Conservation (phyloP, 2,797 vertebrate genomes). For the Falco biarmicus region DNA sequence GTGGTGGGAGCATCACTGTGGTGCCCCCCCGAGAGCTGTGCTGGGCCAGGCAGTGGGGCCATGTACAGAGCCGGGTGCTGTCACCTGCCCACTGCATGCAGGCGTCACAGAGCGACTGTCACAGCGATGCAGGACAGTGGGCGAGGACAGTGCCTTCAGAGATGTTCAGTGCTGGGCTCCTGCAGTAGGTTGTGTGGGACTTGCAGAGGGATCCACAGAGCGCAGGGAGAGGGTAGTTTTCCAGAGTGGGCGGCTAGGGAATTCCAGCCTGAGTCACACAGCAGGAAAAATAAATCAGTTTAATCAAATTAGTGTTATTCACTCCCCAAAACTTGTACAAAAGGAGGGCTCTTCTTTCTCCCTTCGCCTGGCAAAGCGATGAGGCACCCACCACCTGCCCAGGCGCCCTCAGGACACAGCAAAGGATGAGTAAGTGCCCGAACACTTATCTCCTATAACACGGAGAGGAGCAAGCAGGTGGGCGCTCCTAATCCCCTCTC, state of each 20-base stretch:
- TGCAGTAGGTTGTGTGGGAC: background rate
- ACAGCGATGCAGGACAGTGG: fast-evolving
- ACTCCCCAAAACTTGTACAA: background rate
- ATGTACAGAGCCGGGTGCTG: background rate
- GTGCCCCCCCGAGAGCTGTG: background rate
- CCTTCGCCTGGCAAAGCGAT: background rate
- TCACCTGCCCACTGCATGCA: background rate
- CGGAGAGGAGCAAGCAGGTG: background rate
- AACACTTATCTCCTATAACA: background rate
- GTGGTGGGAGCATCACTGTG: background rate
- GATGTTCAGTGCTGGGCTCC: background rate
- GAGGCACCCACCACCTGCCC: background rate
- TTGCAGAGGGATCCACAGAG: background rate
- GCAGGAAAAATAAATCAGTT: background rate
- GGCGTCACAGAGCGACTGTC: fast-evolving
- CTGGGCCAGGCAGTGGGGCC: background rate
- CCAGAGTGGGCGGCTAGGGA: slow-evolving; percentile 50
- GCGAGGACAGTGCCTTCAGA: background rate
- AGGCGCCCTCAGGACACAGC: background rate
- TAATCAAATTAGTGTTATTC: slow-evolving; percentile 8
- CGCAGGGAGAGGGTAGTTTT: slow-evolving; percentile 56
- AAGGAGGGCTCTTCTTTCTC: background rate
- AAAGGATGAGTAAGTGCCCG: background rate
- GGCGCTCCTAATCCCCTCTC: background rate
- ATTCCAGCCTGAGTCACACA: slow-evolving; percentile 46